Evolutionary conservation across 2,113 vertebrate genomes (phyloP).

Genomic region (Aleadryas rufinucha): DNA sequence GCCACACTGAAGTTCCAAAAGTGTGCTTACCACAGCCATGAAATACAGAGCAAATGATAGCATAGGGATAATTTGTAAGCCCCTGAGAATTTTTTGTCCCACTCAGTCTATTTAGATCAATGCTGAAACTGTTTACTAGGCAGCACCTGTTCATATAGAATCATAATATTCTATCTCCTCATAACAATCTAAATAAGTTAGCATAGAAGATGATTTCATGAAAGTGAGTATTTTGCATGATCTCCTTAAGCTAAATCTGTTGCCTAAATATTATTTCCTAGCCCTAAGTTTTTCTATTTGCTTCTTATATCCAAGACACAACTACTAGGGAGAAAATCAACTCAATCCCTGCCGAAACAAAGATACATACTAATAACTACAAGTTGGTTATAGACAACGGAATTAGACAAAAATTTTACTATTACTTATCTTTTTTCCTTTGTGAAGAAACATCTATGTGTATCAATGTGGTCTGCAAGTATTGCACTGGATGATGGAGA

Average conservation of each 20-base stretch:
- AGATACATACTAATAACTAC: neutral
- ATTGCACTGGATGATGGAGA: neutral
- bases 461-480: neutral
- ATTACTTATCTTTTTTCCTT: neutral
- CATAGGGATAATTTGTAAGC: neutral
- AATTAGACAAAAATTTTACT: neutral
- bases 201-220: neutral
- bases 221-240: neutral
- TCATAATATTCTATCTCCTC: neutral
- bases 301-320: neutral
- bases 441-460: neutral
- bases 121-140: neutral
- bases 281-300: neutral
- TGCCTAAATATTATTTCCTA: neutral
- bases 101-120: neutral
- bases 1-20: neutral
- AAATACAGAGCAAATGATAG: neutral
- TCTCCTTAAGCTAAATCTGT: neutral
- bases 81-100: neutral
- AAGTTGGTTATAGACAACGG: neutral
- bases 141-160: neutral
- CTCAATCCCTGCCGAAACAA: neutral
- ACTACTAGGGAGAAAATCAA: neutral
- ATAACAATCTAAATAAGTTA: neutral
- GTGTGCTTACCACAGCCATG: neutral